phyloP scores from a whole-genome alignment of 1,140 invertebrate species.

The Meteorus sp. region DNA sequence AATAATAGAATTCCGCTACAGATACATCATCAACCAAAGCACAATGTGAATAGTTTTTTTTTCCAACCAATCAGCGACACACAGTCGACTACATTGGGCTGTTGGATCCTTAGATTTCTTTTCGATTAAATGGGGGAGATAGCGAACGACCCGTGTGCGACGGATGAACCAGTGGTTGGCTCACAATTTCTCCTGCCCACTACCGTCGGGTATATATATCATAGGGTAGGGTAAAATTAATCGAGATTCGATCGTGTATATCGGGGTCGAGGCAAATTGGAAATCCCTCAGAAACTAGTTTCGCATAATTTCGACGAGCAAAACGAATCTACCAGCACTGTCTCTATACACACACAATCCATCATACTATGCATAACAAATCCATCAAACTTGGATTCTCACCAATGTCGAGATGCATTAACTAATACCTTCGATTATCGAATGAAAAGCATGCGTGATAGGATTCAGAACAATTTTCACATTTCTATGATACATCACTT shows the following conservation, averaged over 20 bases:
- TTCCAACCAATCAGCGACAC: constrained; percentile 38
- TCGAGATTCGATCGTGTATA: constrained; percentile 45
- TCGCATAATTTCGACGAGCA: constrained; percentile 48
- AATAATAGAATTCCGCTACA: not conserved
- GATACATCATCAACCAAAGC: not conserved
- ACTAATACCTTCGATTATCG: too few relatives aligned
- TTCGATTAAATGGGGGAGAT: constrained; percentile 36
- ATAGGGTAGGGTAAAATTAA: constrained; percentile 40
- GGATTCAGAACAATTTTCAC: too few relatives aligned
- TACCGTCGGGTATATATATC: constrained; percentile 24
- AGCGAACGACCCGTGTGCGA: constrained; percentile 11
- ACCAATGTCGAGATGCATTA: too few relatives aligned
- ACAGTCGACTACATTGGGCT: constrained; percentile 8
- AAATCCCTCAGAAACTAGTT: constrained; percentile 49
- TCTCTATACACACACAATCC: not conserved
- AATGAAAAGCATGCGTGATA: too few relatives aligned
- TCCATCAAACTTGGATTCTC: too few relatives aligned
- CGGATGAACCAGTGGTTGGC: constrained; percentile 18
- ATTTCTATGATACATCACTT: too few relatives aligned
- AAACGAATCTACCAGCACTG: constrained; percentile 38
- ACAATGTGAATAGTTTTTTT: constrained; percentile 39
- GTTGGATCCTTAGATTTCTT: constrained; percentile 24
- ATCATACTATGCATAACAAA: constrained; percentile 14
- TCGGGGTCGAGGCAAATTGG: constrained; percentile 41
- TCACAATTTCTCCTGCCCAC: constrained; percentile 37